These are phyloP conservation scores for Notothenia rossii DNA, from an alignment of 2,113 vertebrate species.

Conservation along the genomic window DNA sequence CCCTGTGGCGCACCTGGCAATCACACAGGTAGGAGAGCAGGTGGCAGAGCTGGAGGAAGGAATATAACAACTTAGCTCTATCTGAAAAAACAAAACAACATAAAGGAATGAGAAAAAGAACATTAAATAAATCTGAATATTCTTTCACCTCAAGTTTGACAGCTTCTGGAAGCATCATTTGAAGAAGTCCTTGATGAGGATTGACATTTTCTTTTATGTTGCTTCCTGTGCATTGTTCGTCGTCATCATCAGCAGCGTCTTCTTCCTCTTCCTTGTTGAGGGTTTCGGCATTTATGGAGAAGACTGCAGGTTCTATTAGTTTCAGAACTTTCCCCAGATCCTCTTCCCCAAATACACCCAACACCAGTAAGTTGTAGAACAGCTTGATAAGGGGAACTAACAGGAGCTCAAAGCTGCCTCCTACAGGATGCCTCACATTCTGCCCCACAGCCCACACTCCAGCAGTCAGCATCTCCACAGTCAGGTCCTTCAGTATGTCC, in stretches of 20 bases:
- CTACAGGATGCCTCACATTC: slow-evolving; percentile 90
- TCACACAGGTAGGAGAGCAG: slow-evolving; percentile 95
- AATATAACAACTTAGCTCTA: not conserved
- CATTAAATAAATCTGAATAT: not conserved
- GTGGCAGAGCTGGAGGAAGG: slow-evolving; percentile 89
- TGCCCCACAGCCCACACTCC: slow-evolving; percentile 87
- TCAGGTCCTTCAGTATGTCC: slow-evolving; percentile 89
- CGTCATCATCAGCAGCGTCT: slow-evolving; percentile 36
- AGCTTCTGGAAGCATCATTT: slow-evolving; percentile 95
- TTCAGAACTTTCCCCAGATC: slow-evolving; percentile 89
- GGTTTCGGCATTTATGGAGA: slow-evolving; percentile 68
- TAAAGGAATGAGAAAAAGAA: not conserved
- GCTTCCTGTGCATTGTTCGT: slow-evolving; percentile 67
- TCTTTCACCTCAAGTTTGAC: slow-evolving; percentile 91
- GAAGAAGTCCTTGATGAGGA: slow-evolving; percentile 89
- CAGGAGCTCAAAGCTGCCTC: slow-evolving; percentile 92
- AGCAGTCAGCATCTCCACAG: slow-evolving; percentile 90
- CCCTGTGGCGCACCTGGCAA: slow-evolving; percentile 92
- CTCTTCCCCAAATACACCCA: slow-evolving; percentile 89
- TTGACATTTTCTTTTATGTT: slow-evolving; percentile 65
- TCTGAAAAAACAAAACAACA: not conserved
- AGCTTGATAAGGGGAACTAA: slow-evolving; percentile 93
- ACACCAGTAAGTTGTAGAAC: slow-evolving; percentile 90
- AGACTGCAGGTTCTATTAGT: slow-evolving; percentile 90
- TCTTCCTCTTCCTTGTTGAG: slow-evolving; percentile 34